phyloP scores from a whole-genome alignment of 2,888 invertebrate genomes.

The Gibbula magus region DNA sequence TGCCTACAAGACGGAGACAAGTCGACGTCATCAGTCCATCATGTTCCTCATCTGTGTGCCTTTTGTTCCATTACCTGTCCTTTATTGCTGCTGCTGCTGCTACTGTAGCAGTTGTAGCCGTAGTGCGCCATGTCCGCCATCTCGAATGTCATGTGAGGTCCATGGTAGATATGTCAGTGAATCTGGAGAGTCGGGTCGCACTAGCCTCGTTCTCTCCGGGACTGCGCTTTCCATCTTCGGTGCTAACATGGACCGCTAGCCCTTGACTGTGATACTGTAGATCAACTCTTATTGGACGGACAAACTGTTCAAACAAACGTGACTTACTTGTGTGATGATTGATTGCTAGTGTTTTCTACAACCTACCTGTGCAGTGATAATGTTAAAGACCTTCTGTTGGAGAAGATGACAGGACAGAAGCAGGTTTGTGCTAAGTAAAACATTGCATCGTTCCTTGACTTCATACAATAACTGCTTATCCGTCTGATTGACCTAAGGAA shows the following conservation, averaged over 20 bases:
- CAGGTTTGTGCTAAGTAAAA: neutral
- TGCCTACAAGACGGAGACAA: too few relatives aligned
- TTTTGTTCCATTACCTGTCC: constrained; percentile 5
- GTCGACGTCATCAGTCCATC: neutral
- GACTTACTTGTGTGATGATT: neutral
- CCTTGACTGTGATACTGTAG: constrained; percentile 15
- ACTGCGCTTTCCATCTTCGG: constrained; percentile 15
- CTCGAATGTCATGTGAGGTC: neutral
- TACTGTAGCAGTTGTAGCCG: neutral
- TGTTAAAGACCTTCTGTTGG: too few relatives aligned
- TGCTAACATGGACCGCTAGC: constrained; percentile 20
- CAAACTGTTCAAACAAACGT: neutral
- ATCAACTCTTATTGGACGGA: constrained; percentile 16
- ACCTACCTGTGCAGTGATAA: neutral
- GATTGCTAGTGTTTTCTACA: constrained; percentile 1
- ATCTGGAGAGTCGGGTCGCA: neutral
- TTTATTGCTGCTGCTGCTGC: neutral
- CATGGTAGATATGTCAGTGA: neutral
- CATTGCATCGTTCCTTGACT: too few relatives aligned
- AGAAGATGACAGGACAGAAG: neutral
- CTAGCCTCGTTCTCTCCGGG: neutral
- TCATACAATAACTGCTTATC: too few relatives aligned
- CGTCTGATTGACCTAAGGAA: too few relatives aligned
- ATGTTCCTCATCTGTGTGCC: neutral
- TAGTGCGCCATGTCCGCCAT: neutral